Evolutionary conservation across 2,888 invertebrate genomes (phyloP).

Genomic region (Ametastegia equiseti): DNA sequence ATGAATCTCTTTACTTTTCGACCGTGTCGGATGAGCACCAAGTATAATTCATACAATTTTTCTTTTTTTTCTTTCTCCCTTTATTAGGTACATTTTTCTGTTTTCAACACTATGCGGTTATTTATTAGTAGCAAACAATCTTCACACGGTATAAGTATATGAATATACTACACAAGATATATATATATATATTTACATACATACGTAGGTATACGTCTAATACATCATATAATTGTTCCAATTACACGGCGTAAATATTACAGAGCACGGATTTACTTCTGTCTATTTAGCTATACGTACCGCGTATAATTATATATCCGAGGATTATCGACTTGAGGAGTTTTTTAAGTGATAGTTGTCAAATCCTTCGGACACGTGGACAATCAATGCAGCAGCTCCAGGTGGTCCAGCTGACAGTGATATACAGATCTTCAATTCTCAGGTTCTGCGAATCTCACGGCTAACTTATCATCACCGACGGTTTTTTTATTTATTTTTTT

Average conservation of each 20-base stretch:
- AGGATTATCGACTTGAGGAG: not conserved
- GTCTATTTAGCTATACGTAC: constrained; percentile 41
- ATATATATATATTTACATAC: not conserved
- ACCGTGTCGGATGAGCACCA: not conserved
- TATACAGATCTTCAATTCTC: not conserved
- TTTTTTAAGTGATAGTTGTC: constrained; percentile 35
- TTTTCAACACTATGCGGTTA: not conserved
- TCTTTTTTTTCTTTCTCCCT: too few relatives aligned
- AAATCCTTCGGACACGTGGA: constrained; percentile 24
- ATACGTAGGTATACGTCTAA: not conserved
- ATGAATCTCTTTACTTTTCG: not conserved
- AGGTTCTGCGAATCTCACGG: not conserved
- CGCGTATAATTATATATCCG: constrained; percentile 19
- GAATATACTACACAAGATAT: too few relatives aligned
- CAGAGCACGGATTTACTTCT: constrained; percentile 13
- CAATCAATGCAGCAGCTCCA: not conserved
- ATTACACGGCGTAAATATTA: constrained; percentile 26
- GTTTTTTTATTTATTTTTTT: too few relatives aligned
- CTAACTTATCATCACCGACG: too few relatives aligned
- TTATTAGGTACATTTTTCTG: too few relatives aligned
- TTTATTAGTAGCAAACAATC: constrained; percentile 8
- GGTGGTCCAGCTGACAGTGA: constrained; percentile 9
- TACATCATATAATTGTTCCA: constrained; percentile 13
- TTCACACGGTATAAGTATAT: constrained; percentile 4
- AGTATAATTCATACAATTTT: not conserved